Percentiles rank a stretch among this genome's conserved stretches.
These are phyloP conservation scores for Cairina moschata DNA, from an alignment of 2,113 vertebrate genomes.

Conservation along the genomic window DNA sequence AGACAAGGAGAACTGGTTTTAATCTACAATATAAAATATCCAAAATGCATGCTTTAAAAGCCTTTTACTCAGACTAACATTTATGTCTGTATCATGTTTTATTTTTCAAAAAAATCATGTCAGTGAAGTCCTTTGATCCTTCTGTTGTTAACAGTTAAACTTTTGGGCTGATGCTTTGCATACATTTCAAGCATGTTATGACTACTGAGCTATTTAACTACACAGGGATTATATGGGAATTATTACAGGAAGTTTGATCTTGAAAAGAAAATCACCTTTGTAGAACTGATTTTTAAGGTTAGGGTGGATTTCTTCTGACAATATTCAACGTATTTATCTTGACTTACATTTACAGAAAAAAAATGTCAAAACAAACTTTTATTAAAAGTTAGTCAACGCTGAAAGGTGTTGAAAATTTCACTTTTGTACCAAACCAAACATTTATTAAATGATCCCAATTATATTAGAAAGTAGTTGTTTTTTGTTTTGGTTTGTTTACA, in stretches of 20 bases:
- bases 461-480: neutral
- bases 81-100: slow-evolving; percentile 50
- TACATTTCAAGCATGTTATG: slow-evolving; percentile 47
- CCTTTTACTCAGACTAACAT: neutral
- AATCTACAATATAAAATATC: slow-evolving; percentile 14
- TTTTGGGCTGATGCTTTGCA: neutral
- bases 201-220: slow-evolving; percentile 15
- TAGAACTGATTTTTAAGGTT: slow-evolving; percentile 23
- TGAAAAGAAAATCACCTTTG: slow-evolving; percentile 33
- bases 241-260: slow-evolving; percentile 63
- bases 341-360: neutral
- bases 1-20: neutral
- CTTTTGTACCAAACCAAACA: neutral
- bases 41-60: neutral
- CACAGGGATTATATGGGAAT: slow-evolving; percentile 51
- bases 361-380: neutral
- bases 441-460: neutral
- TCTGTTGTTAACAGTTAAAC: slow-evolving; percentile 30
- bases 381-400: neutral
- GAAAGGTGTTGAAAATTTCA: neutral
- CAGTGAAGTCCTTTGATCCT: slow-evolving; percentile 48
- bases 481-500: neutral
- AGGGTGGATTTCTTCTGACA: neutral
- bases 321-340: neutral
- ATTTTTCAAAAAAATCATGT: slow-evolving; percentile 38